Evolutionary conservation across 2,797 vertebrate species (phyloP).

Genomic region (Fundulus diaphanus): DNA sequence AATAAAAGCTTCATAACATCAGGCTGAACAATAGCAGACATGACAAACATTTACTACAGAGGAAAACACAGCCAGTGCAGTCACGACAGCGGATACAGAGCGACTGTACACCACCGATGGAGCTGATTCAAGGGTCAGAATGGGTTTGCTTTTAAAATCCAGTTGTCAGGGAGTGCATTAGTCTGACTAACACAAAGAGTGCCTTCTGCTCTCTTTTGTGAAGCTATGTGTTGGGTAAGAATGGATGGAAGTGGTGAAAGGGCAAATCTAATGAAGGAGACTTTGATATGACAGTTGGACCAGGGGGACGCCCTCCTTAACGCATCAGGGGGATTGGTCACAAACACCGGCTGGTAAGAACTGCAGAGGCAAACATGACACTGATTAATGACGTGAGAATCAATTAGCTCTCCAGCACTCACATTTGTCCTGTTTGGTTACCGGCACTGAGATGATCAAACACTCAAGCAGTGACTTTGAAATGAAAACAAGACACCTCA

Average conservation of each 20-base stretch:
- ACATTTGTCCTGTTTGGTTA: constrained; percentile 51
- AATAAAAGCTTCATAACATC: not conserved
- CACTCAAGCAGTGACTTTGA: constrained; percentile 42
- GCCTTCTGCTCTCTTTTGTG: constrained; percentile 23
- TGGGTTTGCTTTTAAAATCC: constrained; percentile 22
- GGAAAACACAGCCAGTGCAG: constrained; percentile 16
- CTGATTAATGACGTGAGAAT: constrained; percentile 59
- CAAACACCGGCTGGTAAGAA: constrained; percentile 18
- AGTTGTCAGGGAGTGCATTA: constrained; percentile 28
- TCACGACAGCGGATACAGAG: constrained; percentile 28
- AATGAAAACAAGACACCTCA: constrained; percentile 50
- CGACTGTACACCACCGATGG: constrained; percentile 5
- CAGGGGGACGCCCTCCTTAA: constrained; percentile 23
- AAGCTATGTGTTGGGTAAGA: constrained; percentile 29
- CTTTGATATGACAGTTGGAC: constrained; percentile 46
- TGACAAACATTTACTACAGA: constrained; percentile 14
- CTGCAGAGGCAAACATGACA: constrained; percentile 43
- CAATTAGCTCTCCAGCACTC: constrained; percentile 51
- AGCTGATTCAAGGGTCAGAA: constrained; percentile 43
- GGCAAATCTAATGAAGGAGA: constrained; percentile 32
- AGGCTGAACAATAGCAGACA: not conserved
- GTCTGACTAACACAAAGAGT: constrained; percentile 15
- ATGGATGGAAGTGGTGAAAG: constrained; percentile 41
- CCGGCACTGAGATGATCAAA: constrained; percentile 37
- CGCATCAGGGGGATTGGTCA: constrained; percentile 16